These are phyloP conservation scores for Bombyx huttoni DNA, from an alignment of 2,888 invertebrate genomes.

Conservation along the genomic window DNA sequence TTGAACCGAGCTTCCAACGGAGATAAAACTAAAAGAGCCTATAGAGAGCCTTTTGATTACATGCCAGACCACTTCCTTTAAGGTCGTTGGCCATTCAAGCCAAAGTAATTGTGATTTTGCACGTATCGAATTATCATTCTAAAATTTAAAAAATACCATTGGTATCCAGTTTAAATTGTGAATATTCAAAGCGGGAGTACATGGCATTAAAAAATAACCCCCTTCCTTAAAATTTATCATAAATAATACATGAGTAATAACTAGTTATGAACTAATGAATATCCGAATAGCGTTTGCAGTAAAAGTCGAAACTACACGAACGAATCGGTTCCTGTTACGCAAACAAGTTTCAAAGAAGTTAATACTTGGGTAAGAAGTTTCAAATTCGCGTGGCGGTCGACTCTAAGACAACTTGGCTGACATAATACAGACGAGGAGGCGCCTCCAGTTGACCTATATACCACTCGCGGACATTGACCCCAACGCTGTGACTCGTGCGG, in stretches of 20 bases:
- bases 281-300: slow-evolving; percentile 13
- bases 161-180: slow-evolving; percentile 21
- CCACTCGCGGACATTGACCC: slow-evolving; percentile 56
- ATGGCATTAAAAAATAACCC: slow-evolving; percentile 34
- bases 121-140: slow-evolving; percentile 26
- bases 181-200: slow-evolving; percentile 17
- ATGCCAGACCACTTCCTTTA: slow-evolving; percentile 5
- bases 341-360: slow-evolving; percentile 29
- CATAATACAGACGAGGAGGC: slow-evolving; percentile 61
- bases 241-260: slow-evolving; percentile 40
- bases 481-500: slow-evolving; percentile 37
- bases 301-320: slow-evolving; percentile 16
- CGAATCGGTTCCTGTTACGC: slow-evolving; percentile 29
- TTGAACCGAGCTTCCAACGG: slow-evolving; percentile 36
- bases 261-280: slow-evolving; percentile 30
- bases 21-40: slow-evolving; percentile 28
- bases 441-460: slow-evolving; percentile 67
- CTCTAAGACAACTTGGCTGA: slow-evolving; percentile 29
- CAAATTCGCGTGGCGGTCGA: slow-evolving; percentile 29
- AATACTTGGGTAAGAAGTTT: slow-evolving; percentile 26
- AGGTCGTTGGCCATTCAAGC: slow-evolving; percentile 12
- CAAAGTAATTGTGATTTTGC: slow-evolving; percentile 21
- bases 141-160: slow-evolving; percentile 22
- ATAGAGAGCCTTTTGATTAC: slow-evolving; percentile 18
- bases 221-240: slow-evolving; percentile 24